Percentiles rank a stretch among this genome's conserved stretches.
Evolutionary conservation across 2,797 vertebrate genomes (phyloP).

Genomic region (Smutsia temminckii): DNA sequence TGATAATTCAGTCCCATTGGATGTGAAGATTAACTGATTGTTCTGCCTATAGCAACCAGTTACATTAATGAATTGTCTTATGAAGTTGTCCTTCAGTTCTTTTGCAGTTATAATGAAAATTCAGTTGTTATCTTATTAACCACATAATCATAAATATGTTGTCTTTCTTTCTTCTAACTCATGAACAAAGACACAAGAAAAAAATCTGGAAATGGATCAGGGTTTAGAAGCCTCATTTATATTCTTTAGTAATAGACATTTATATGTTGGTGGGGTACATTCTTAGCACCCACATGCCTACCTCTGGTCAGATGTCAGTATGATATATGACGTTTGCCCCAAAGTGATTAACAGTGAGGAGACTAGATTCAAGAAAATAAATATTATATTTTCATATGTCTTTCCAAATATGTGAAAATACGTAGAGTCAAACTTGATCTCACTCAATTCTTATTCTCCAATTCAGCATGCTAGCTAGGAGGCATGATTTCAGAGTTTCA

Average conservation of each 20-base stretch:
- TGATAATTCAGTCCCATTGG: neutral
- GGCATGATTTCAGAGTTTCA: slow-evolving; percentile 26
- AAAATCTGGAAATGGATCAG: neutral
- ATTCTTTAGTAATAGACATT: neutral
- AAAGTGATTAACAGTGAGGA: neutral
- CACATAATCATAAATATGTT: neutral
- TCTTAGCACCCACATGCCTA: neutral
- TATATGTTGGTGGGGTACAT: neutral
- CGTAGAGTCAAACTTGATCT: neutral
- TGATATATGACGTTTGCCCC: neutral
- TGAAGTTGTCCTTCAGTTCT: neutral
- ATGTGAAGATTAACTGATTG: neutral
- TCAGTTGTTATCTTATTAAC: neutral
- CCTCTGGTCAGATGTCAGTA: neutral
- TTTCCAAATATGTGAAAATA: slow-evolving; percentile 55
- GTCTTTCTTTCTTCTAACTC: neutral
- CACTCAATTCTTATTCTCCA: neutral
- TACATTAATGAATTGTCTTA: neutral
- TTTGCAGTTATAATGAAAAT: neutral
- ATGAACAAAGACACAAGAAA: neutral
- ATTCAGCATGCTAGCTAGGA: neutral
- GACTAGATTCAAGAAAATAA: neutral
- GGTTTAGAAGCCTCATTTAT: neutral
- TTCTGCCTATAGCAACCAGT: neutral
- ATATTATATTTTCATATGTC: neutral